A percentile compares a stretch with the other conserved stretches of the same genome.
These are phyloP conservation scores for Myotis pilosus DNA, from an alignment of 2,797 vertebrate genomes.

Conservation along the genomic window DNA sequence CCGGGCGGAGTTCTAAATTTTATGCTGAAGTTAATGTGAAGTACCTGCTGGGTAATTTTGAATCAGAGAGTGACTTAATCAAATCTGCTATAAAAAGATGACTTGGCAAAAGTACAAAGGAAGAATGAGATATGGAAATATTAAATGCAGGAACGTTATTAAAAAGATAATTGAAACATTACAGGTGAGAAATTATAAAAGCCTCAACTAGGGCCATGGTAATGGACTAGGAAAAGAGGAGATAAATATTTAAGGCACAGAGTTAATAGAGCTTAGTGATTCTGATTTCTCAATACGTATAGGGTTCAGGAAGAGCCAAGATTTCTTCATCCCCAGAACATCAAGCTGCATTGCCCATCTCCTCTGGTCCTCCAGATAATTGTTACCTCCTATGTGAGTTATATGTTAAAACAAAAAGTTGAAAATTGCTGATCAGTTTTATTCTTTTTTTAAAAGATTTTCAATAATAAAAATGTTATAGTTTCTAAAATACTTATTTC, in stretches of 20 bases:
- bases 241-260: constrained; percentile 68
- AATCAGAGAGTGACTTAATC: constrained; percentile 5
- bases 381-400: not conserved
- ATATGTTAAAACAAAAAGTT: not conserved
- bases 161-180: constrained; percentile 68
- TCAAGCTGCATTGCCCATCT: not conserved
- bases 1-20: not conserved
- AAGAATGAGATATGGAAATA: constrained; percentile 61
- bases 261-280: constrained; percentile 1
- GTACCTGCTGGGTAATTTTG: not conserved
- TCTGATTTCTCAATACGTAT: constrained; percentile 12
- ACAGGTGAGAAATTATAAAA: constrained; percentile 63
- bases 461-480: not conserved
- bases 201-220: constrained; percentile 11
- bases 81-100: constrained; percentile 46
- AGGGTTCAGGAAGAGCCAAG: not conserved
- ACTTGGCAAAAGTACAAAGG: not conserved
- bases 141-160: constrained; percentile 52
- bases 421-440: not conserved
- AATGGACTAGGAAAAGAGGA: constrained; percentile 50
- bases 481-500: not conserved
- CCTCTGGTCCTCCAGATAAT: not conserved
- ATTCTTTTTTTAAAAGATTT: not conserved
- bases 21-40: not conserved
- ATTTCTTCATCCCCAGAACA: not conserved